Base-by-base conservation (phyloP, 2,888 invertebrate genomes). In the Cepaea hortensis region DNA sequence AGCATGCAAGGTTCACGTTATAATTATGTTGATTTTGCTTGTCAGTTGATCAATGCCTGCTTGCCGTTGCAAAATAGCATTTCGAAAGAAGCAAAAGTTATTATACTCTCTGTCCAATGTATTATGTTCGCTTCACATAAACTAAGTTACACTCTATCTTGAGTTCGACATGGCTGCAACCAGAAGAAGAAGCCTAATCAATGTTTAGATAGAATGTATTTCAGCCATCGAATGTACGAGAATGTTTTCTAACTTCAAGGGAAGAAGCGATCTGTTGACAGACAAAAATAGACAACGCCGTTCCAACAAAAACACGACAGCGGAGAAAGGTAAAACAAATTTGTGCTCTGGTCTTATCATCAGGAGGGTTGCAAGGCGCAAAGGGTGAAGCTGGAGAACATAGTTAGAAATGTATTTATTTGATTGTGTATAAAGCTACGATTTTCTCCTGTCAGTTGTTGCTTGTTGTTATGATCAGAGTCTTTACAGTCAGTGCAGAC, bases 181-280 rank as follows among this genome's bases (percentile, higher is more conserved):
- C 55, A 55, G 55, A 55, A 55, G 7, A 55, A 11, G 55, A 55
- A 9, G 55, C 55, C 7, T 55, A 55, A 55, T 55, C 55, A 55
- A 11, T 55, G 55, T 55, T 55, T 55, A 55, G 55, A 55, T 55
- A 55, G 55, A 55, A 6, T 55, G 55, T 55, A 55, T 55, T 55
- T 55, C 55, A 55, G 55, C 55, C 55, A 55, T 55, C 55, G 55
- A 55, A 55, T 55, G 55, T 55, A 9, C 55, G 55, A 11, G n/a
- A 55, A 76, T 76, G 76, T 76, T 76, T 15, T 55, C 55, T n/a
- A n/a, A 55, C 55, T 55, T 76, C 76, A 76, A 76, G 55, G 55
- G 20, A 73, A 55, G 76, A 76, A 46, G 76, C 55, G 76, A 76
- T 76, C 50, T 76, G 76, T 76, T 55, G 76, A 76, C 76, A 76